Evolutionary conservation across 1,140 invertebrate species (phyloP), one percentile per base, ranked within the genome.

Genomic region (Zaprionus vittiger): DNA sequence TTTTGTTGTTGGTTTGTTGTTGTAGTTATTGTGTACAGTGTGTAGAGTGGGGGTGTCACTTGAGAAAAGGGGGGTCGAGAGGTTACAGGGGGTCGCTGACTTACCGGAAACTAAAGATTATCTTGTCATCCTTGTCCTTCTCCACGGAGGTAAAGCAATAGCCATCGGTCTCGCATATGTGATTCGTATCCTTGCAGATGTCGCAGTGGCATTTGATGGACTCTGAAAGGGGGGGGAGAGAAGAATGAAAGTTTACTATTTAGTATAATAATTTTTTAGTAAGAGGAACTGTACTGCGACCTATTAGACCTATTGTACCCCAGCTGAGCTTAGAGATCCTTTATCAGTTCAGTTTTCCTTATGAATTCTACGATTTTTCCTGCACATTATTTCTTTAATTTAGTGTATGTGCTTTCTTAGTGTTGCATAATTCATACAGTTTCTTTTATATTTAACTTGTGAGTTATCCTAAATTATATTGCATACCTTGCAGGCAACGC

Each of bases 111-210:
- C 95, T 95, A 92, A 95, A 95, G 68, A 94, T 94, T 72, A 95
- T 93, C 71, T 93, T 93, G 52, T 38, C 63, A 62, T 94, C 94
- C 79, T 95, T 94, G 60, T 95, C 94, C 74, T 96, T 92, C 69
- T 95, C 95, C 65, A 96, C 96, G 31, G 96, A 96, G 4, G 97
- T 96, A 81, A 96, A 98, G 93, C 97, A 98, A 83, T 95, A 96
- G 20, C 97, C 97, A 94, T 98, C 97, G 6, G 97, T 98, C 91
- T 96, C 95, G 94, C 97, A 98, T 34, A 97, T 97, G 85, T 95
- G 93, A 93, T 98, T 97, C n/a, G 93, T 94, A n/a, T 95, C 94
- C 61, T 92, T 87, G 92, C 96, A 97, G 86, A 96, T 95, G 90
- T 97, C 96, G 93, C 96, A 97, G 91, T 96, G 95, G 92, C 96